A percentile compares a stretch with the other conserved stretches of the same genome.
phyloP scores from a whole-genome alignment of 2,113 vertebrate species.

The Crotalus viridis region DNA sequence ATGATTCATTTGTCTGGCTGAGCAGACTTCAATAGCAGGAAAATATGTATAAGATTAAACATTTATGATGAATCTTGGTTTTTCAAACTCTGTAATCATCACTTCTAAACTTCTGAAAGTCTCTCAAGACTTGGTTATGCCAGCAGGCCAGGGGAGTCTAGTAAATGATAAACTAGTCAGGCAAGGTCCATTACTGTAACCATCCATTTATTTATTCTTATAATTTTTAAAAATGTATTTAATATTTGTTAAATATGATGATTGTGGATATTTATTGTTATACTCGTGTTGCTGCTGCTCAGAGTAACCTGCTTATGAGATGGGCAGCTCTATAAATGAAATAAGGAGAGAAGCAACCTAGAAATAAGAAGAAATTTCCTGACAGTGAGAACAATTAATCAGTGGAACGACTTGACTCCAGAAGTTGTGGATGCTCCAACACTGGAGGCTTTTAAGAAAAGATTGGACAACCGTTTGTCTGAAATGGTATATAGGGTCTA shows the following conservation, averaged over 20 bases:
- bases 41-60: neutral
- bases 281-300: neutral
- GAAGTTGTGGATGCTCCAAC: neutral
- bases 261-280: neutral
- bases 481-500: neutral
- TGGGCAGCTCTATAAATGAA: neutral
- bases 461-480: neutral
- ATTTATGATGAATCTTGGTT: neutral
- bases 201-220: neutral
- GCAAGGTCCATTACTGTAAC: neutral
- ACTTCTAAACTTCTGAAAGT: neutral
- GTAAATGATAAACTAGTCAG: neutral
- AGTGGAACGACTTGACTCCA: neutral
- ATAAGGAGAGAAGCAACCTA: neutral
- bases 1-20: neutral
- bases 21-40: neutral
- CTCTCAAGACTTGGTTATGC: neutral
- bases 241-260: neutral
- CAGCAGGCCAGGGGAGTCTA: neutral
- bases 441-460: neutral
- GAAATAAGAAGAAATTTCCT: neutral
- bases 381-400: neutral
- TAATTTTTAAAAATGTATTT: neutral
- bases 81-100: neutral
- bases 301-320: neutral